Base-by-base conservation (phyloP, 2,113 vertebrate species). In the Neoarius graeffei region DNA sequence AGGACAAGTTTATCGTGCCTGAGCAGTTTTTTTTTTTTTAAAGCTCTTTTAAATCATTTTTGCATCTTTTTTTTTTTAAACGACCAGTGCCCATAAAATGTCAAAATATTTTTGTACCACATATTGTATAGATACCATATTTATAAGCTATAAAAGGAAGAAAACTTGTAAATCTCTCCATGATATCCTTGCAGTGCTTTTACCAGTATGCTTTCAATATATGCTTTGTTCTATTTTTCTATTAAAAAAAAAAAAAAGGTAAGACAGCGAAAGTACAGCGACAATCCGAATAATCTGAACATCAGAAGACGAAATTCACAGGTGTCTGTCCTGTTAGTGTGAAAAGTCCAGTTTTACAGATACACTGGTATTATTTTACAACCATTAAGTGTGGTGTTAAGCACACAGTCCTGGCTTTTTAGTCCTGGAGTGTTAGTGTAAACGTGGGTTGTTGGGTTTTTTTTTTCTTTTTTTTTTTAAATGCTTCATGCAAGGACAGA, bases 91-190 rank as follows among this genome's bases (percentile, higher is more conserved):
- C 96, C 95, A 89, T 92, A 94, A 93, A 93, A 95, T 95, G 93
- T 95, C 93, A 93, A 94, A 94, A 93, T 97, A 96, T 97, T 97
- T 98, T 96, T 97, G 93, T 96, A 97, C 93, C 91, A 92, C 95
- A 94, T 96, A 93, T 95, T 94, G 95, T 96, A 96, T 96, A 97
- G 96, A 96, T 96, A 95, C 86, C 94, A 88, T 97, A 96, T 97
- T 97, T 98, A 97, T 97, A 96, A 99, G 95, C 96, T 95, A 96
- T 95, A 94, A 96, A 95, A 76, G 67, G 54, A 86, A 42, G 95
- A 96, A 96, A 96, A 95, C 93, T 95, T 96, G 95, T 97, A 96
- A 97, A 97, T 96, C 89, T 96, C 92, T 95, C 94, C 91, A 90
- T 92, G 96, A 95, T 97, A 95, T 95, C 95, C 96, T 97, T 97